Evolutionary conservation across 1,140 invertebrate species (phyloP).

Genomic region (Orius insidiosus): DNA sequence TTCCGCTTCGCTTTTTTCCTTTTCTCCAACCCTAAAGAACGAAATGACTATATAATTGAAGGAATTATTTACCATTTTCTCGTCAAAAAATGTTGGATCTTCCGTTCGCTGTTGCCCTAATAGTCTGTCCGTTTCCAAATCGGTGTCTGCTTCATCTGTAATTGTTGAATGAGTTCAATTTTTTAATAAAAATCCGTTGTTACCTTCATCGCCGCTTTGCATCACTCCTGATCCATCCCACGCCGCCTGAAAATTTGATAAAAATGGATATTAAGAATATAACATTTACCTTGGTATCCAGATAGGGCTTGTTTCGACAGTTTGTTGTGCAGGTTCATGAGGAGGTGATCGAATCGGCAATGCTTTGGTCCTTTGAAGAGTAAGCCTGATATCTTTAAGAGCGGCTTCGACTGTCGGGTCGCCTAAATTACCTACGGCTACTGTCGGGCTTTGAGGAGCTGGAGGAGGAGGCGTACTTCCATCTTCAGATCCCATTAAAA

Average conservation of each 20-base stretch:
- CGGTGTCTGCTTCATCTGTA: constrained; percentile 67
- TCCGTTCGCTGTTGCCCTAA: constrained; percentile 76
- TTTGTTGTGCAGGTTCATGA: constrained; percentile 29
- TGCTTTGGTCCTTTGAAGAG: constrained; percentile 56
- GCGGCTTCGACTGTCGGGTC: constrained; percentile 44
- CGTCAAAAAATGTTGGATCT: constrained; percentile 78
- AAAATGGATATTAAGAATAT: neutral
- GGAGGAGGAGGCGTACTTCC: constrained; percentile 41
- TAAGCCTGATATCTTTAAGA: constrained; percentile 62
- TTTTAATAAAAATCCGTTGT: neutral
- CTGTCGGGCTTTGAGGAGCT: constrained; percentile 32
- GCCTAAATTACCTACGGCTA: constrained; percentile 23
- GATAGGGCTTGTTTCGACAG: constrained; percentile 36
- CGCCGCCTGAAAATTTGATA: constrained; percentile 24
- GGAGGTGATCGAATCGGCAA: constrained; percentile 34
- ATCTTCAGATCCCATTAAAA: constrained; percentile 11
- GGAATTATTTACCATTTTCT: constrained; percentile 43
- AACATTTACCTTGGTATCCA: constrained; percentile 38
- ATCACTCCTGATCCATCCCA: constrained; percentile 25
- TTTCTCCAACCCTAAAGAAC: constrained; percentile 48
- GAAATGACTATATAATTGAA: constrained; percentile 18
- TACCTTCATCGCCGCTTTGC: constrained; percentile 28
- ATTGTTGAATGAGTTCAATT: neutral
- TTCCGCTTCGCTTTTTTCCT: constrained; percentile 50
- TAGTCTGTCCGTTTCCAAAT: constrained; percentile 74